A percentile compares a stretch with the other conserved stretches of the same genome.
phyloP scores from a whole-genome alignment of 2,888 invertebrate genomes.

The Chydorus sphaericus region DNA sequence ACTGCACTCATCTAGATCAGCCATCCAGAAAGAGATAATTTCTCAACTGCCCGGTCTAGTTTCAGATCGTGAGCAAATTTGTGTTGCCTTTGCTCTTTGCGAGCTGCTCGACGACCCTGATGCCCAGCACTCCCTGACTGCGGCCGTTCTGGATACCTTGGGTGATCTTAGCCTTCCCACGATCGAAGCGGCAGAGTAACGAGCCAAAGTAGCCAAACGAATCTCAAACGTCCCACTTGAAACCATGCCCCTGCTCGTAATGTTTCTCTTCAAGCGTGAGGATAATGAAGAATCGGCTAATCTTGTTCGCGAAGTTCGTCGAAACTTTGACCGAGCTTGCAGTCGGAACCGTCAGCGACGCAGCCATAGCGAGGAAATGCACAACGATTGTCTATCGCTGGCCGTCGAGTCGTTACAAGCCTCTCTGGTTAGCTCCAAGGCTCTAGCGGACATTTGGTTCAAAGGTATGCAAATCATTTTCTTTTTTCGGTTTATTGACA shows the following conservation, averaged over 20 bases:
- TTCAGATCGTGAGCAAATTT: not conserved
- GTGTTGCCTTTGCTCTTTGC: conserved; percentile 20
- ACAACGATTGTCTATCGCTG: conserved; percentile 5
- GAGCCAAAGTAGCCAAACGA: conserved; percentile 24
- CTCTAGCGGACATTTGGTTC: conserved; percentile 17
- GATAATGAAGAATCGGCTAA: not conserved
- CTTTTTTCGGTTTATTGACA: not conserved
- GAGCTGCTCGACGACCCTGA: conserved; percentile 42
- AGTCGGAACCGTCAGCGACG: not conserved
- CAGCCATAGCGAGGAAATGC: not conserved
- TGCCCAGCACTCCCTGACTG: conserved; percentile 39
- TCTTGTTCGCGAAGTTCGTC: not conserved
- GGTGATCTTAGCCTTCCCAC: conserved; percentile 35
- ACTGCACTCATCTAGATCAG: conserved; percentile 17
- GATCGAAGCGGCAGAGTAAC: conserved; percentile 17
- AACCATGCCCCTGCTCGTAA: conserved; percentile 29
- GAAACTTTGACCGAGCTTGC: conserved; percentile 5
- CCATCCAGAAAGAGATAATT: not conserved
- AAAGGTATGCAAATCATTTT: not conserved
- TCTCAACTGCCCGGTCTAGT: not conserved
- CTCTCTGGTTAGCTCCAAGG: conserved; percentile 1
- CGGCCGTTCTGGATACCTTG: conserved; percentile 49
- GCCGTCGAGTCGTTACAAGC: not conserved
- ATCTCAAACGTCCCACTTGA: conserved; percentile 26
- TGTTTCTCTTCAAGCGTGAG: conserved; percentile 23